Conservation (phyloP, 2,113 vertebrate genomes). For the Alethe castanea region DNA sequence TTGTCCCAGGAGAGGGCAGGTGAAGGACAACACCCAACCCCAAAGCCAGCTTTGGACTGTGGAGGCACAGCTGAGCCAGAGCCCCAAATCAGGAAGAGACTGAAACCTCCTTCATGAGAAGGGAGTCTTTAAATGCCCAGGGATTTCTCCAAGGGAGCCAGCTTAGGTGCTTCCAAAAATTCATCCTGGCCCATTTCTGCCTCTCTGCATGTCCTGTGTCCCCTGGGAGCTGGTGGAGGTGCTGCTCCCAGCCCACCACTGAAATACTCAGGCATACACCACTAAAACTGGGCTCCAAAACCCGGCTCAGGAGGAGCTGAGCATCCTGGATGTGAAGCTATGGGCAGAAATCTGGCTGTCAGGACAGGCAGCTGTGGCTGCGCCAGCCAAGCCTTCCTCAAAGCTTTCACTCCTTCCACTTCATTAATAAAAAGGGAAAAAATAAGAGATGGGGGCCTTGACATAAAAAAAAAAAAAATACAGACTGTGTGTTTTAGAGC, state of each 20-base stretch:
- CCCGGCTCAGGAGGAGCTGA: background rate
- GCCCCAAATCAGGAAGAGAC: background rate
- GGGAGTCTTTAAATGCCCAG: background rate
- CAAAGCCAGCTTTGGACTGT: background rate
- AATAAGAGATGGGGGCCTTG: background rate
- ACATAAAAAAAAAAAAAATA: background rate
- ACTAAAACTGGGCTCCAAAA: background rate
- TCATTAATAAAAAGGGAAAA: constrained; percentile 1
- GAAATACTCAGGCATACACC: background rate
- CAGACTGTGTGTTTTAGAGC: background rate
- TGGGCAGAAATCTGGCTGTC: background rate
- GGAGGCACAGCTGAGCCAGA: background rate
- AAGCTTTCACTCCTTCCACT: constrained; percentile 19
- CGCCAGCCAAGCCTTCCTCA: background rate
- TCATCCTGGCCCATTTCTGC: background rate
- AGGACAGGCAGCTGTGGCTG: background rate
- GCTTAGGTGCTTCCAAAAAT: background rate
- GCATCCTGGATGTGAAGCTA: background rate
- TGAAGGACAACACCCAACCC: background rate
- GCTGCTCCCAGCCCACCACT: background rate
- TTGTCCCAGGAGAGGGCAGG: background rate
- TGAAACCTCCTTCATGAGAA: background rate
- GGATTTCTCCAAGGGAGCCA: background rate
- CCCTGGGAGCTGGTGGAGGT: background rate
- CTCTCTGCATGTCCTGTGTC: accelerated